Conservation (phyloP, 2,113 vertebrate species). For the Alligator mississippiensis region DNA sequence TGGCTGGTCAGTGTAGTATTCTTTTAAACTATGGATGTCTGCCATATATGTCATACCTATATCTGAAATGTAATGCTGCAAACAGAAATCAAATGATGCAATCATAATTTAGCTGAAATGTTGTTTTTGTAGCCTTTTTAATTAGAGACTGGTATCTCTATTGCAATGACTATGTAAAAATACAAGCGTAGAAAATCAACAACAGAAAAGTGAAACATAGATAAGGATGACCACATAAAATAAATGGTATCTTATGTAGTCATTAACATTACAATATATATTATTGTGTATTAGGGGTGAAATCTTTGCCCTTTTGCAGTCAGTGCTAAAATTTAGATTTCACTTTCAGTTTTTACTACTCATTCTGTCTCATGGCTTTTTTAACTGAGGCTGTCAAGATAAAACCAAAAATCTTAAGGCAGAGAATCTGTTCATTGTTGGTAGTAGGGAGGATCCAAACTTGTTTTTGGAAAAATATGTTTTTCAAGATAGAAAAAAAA, state of each 20-base stretch:
- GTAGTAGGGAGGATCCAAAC: neutral
- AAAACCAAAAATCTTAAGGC: neutral
- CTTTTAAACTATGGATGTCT: neutral
- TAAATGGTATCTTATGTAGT: slow-evolving; percentile 53
- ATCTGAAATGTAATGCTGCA: slow-evolving; percentile 67
- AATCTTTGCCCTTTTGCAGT: slow-evolving; percentile 47
- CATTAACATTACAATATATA: slow-evolving; percentile 67
- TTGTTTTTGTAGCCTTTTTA: slow-evolving; percentile 61
- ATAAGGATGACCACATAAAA: slow-evolving; percentile 67
- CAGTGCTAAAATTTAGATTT: neutral
- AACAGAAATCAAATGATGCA: neutral
- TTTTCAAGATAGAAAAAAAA: neutral
- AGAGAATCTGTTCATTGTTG: neutral
- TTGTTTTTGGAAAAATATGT: neutral
- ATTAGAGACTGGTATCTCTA: slow-evolving; percentile 66
- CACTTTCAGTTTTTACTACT: slow-evolving; percentile 13
- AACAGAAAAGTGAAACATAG: slow-evolving; percentile 48
- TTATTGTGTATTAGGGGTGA: slow-evolving; percentile 29
- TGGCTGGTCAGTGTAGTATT: neutral
- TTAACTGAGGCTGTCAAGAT: neutral
- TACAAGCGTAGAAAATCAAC: neutral
- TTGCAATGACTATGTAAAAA: slow-evolving; percentile 47
- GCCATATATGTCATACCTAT: slow-evolving; percentile 38
- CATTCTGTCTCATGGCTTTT: fast-evolving
- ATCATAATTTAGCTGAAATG: slow-evolving; percentile 44